These are phyloP conservation scores for Tipula lateralis DNA, from an alignment of 2,888 invertebrate species.

Conservation along the genomic window DNA sequence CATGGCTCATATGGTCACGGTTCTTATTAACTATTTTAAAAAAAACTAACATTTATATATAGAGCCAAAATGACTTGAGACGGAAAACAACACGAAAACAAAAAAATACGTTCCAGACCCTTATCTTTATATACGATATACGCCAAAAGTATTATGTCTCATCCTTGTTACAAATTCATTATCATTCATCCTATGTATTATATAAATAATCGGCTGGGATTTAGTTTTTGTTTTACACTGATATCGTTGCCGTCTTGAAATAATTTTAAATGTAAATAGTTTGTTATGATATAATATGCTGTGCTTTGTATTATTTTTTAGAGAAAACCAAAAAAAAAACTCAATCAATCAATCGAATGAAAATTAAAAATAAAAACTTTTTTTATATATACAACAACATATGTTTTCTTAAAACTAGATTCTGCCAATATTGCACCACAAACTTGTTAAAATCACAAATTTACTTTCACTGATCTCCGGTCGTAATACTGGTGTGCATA, in stretches of 20 bases:
- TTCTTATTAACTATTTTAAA: neutral
- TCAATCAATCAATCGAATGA: neutral
- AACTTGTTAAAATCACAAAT: neutral
- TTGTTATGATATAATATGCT: conserved; percentile 2
- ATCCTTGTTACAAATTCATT: neutral
- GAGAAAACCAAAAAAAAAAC: neutral
- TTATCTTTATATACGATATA: neutral
- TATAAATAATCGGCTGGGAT: neutral
- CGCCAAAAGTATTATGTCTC: neutral
- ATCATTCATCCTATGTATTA: neutral
- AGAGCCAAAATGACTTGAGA: conserved; percentile 11
- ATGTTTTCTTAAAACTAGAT: neutral
- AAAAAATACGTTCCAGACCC: neutral
- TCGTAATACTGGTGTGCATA: neutral
- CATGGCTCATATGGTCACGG: neutral
- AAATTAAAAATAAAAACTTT: neutral
- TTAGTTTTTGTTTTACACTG: neutral
- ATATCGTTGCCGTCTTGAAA: neutral
- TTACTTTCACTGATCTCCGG: neutral
- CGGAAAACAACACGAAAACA: neutral
- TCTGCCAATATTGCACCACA: neutral
- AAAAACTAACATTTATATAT: too few relatives aligned
- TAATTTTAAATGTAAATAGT: conserved; percentile 19
- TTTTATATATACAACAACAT: neutral
- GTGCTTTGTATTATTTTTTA: conserved; percentile 11